Evolutionary conservation across 1,140 invertebrate genomes (phyloP).

Genomic region (Drosophila pachea): DNA sequence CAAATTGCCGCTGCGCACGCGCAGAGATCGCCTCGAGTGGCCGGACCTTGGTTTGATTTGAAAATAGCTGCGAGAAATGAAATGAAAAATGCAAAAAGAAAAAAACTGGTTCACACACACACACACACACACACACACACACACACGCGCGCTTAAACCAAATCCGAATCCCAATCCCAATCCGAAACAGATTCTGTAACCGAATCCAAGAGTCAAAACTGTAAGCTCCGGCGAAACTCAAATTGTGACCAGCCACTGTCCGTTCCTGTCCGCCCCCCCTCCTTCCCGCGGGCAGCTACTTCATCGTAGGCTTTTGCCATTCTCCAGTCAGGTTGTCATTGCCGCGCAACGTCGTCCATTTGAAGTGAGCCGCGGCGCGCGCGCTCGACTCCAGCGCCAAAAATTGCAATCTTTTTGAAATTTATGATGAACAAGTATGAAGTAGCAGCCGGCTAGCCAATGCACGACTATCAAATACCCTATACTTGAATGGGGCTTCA

Average conservation of each 20-base stretch:
- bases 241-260: conserved; percentile 3
- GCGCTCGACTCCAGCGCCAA: conserved; percentile 45
- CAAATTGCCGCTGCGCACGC: conserved; percentile 75
- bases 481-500: neutral
- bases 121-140: neutral
- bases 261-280: neutral
- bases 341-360: conserved; percentile 54
- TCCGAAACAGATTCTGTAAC: conserved; percentile 15
- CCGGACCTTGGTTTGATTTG: conserved; percentile 74
- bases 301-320: conserved; percentile 39
- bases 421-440: conserved; percentile 62
- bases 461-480: neutral
- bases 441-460: neutral
- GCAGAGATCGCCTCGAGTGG: conserved; percentile 49
- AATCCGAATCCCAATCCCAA: conserved; percentile 22
- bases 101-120: conserved; percentile 17
- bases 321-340: conserved; percentile 62
- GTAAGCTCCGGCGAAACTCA: conserved; percentile 1
- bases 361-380: conserved; percentile 69
- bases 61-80: conserved; percentile 62
- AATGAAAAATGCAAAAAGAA: conserved; percentile 19
- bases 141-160: neutral
- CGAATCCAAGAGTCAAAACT: conserved; percentile 20
- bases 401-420: conserved; percentile 76
- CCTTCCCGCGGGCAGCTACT: no score